Base-by-base conservation (phyloP, 2,797 vertebrate genomes). In the Pseudopleuronectes americanus region DNA sequence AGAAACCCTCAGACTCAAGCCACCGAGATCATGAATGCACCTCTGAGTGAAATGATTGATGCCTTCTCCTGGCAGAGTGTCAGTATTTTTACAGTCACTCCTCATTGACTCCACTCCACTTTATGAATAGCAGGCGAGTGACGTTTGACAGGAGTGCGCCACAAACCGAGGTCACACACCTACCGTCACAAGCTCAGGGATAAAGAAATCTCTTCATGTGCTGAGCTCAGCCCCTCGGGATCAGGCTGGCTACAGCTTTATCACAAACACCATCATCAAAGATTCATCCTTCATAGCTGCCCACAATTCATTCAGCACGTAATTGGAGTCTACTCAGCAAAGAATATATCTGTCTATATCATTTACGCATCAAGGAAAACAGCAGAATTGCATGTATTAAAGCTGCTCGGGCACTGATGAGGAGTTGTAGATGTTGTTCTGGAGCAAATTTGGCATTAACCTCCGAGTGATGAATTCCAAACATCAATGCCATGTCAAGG, bases 401-500 rank as follows among this genome's bases (percentile, higher is more conserved):
- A 79, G 61, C 70, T 77, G 55, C 52, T 81, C 84, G 63, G 64
- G 77, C 86, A 16, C 51, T 79, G 84, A 85, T 82, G 80, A 90
- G 74, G 64, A 74, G 87, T 86, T 74, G 66, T 64, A 74, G 71
- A 85, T 58, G 84, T 75, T 64, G 71, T 74, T 79, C 64, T 74
- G 45, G 21, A 76, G 73, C 86, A 87, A 85, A 85, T 85, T 79
- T 74, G 77, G 49, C 17, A 63, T 84, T 83, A 81, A 77, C 74
- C 80, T 78, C 74, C 12, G 16, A 74, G 60, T 79, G 80, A 90
- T 91, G 79, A 83, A 87, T 83, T 64, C 86, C 68, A 36, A 45
- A 62, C 80, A 73, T 52, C 84, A 90, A 90, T 87, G 90, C 89
- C 91, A 78, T 13, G 33, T 59, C 89, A 93, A 93, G 86, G 91